Evolutionary conservation across 2,113 vertebrate species (phyloP).

Genomic region (Chaetops frenatus): DNA sequence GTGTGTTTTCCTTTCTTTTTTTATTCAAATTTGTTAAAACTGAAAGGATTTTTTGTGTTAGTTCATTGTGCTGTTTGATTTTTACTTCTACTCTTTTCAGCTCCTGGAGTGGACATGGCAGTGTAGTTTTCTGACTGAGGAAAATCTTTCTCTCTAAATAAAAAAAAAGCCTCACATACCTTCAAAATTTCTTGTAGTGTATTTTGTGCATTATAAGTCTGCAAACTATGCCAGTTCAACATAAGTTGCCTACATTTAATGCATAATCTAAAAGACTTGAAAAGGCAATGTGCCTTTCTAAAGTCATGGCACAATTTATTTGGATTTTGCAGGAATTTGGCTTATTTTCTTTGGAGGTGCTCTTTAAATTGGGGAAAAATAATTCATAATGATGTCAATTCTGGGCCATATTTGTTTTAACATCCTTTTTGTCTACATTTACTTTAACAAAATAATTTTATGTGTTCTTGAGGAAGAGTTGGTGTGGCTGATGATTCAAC

Average conservation of each 20-base stretch:
- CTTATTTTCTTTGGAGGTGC: background rate
- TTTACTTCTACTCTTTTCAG: background rate
- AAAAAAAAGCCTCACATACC: background rate
- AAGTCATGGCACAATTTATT: background rate
- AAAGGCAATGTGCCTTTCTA: background rate
- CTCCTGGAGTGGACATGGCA: background rate
- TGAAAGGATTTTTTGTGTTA: background rate
- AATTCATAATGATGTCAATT: background rate
- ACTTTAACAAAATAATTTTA: background rate
- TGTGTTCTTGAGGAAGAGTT: background rate
- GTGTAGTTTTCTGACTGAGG: background rate
- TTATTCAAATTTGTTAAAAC: background rate
- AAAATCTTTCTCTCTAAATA: background rate
- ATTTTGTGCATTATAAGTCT: background rate
- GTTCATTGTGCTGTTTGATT: background rate
- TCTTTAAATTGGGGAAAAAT: background rate
- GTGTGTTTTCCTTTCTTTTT: background rate
- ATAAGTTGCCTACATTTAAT: background rate
- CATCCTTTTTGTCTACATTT: background rate
- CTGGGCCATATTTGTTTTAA: background rate
- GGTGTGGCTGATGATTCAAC: slow-evolving; percentile 46
- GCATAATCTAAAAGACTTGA: background rate
- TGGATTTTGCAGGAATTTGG: background rate
- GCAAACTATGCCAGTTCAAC: background rate
- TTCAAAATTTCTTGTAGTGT: background rate